Evolutionary conservation across 2,113 vertebrate species (phyloP), one percentile per base, ranked within the genome.

Genomic region (Rhegmatorhina hoffmannsi): DNA sequence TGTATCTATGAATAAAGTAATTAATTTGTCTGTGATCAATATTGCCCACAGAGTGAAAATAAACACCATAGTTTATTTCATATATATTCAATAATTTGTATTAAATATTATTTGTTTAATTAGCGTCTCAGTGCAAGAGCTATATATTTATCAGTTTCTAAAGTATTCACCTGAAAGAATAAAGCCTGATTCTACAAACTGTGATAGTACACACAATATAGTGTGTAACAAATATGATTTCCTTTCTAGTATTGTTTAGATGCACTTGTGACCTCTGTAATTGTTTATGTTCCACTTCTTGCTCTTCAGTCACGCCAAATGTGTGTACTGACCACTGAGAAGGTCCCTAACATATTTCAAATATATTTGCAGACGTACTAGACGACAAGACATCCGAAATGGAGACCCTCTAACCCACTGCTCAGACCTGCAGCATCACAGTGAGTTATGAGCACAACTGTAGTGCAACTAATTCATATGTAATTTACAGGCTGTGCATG

Each of bases 321-420:
- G 24, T 20, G 33, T n/a, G 29, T 69, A 20, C 21, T 58, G 26
- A 59, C 38, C 11, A 13, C 49, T 40, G 62, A 64, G 64, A 89
- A 49, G n/a, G 72, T 50, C 33, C 80, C 68, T 97, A 62, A 97
- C 44, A 36, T 18, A 66, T 97, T 82, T 91, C 68, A 62, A 92
- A 96, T 82, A 11, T 94, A 74, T 52, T 97, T 98, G 80, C 97
- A 99, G 99, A 94, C 98, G 99, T 78, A 99, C 99, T 36, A 98
- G 99, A 92, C 96, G 99, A 58, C 99, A 99, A 95, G 99, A 99
- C 87, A 99, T 99, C 97, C 98, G 99, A 92, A 99, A 99, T 8
- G 99, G 99, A 95, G 99, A 99, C 91, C 99, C 99, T 0, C 97
- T 99, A 62, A 99, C 99, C 44, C 99, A 99, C 76, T 99, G 99